phyloP scores from a whole-genome alignment of 1,140 invertebrate species.

The Lordiphosa clarofinis region DNA sequence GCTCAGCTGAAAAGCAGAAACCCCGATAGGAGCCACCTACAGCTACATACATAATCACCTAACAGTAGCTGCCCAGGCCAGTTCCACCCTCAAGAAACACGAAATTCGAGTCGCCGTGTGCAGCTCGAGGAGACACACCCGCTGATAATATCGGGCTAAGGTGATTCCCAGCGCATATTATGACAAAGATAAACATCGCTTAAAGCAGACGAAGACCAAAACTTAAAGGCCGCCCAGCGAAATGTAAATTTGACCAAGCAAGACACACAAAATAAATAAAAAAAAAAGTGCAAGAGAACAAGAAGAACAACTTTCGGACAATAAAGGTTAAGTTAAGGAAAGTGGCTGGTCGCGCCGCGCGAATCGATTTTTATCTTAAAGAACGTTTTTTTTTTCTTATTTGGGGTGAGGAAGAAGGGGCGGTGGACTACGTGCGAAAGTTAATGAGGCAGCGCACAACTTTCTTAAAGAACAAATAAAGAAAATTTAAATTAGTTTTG shows the following conservation, averaged over 20 bases:
- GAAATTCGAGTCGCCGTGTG: constrained; percentile 29
- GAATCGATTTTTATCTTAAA: constrained; percentile 73
- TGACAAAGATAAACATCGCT: constrained; percentile 74
- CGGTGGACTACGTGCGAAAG: constrained; percentile 60
- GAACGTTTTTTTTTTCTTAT: constrained; percentile 7
- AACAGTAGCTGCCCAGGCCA: constrained; percentile 43
- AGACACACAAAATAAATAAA: constrained; percentile 27
- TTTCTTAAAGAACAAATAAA: constrained; percentile 57
- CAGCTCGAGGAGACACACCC: constrained; percentile 29
- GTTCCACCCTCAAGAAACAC: constrained; percentile 12
- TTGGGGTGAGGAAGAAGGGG: background rate
- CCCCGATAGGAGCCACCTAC: constrained; percentile 9
- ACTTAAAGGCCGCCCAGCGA: constrained; percentile 55
- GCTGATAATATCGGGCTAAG: constrained; percentile 68
- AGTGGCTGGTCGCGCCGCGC: constrained; percentile 60
- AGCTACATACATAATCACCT: constrained; percentile 30
- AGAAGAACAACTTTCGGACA: constrained; percentile 78
- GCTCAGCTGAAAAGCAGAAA: constrained; percentile 21
- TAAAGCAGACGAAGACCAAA: constrained; percentile 43
- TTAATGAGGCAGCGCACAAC: constrained; percentile 74
- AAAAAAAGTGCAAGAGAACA: constrained; percentile 51
- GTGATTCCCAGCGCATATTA: constrained; percentile 77
- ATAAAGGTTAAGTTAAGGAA: constrained; percentile 77
- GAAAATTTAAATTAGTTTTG: constrained; percentile 73
- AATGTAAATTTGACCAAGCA: constrained; percentile 60